A percentile compares a stretch with the other conserved stretches of the same genome.
phyloP scores from a whole-genome alignment of 2,113 vertebrate genomes.

The Colistium nudipinnis region DNA sequence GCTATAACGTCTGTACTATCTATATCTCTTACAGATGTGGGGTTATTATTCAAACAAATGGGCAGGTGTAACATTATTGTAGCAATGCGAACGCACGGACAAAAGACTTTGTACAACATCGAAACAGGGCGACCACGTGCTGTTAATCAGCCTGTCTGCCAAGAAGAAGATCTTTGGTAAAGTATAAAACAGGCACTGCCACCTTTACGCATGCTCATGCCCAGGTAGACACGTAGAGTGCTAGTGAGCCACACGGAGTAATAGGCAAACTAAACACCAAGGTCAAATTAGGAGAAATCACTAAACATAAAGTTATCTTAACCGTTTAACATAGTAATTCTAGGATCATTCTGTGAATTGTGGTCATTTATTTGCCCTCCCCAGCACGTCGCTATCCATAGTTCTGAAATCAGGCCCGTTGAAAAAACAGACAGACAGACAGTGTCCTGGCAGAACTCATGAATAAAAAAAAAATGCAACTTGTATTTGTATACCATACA shows the following conservation, averaged over 20 bases:
- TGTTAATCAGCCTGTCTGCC: constrained; percentile 14
- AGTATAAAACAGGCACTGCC: neutral
- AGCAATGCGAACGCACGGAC: too few species aligned
- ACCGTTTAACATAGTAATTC: too few species aligned
- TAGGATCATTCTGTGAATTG: too few species aligned
- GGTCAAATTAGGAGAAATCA: too few species aligned
- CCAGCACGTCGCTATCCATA: neutral
- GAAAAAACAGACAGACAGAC: neutral
- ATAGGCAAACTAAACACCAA: neutral
- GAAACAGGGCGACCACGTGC: neutral
- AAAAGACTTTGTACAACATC: too few species aligned
- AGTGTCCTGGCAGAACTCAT: neutral
- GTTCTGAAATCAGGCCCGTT: constrained; percentile 9
- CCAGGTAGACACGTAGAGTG: neutral
- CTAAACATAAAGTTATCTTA: too few species aligned
- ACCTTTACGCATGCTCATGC: constrained; percentile 4
- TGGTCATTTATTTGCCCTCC: neutral
- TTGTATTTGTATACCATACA: neutral
- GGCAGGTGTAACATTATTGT: too few species aligned
- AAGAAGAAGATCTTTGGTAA: constrained; percentile 2
- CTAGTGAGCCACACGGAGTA: too few species aligned
- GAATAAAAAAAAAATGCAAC: too few species aligned
- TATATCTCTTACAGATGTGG: too few species aligned
- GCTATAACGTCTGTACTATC: too few species aligned
- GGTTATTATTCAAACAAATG: too few species aligned